phyloP scores from a whole-genome alignment of 1,140 invertebrate genomes.

The Gryllus bimaculatus region DNA sequence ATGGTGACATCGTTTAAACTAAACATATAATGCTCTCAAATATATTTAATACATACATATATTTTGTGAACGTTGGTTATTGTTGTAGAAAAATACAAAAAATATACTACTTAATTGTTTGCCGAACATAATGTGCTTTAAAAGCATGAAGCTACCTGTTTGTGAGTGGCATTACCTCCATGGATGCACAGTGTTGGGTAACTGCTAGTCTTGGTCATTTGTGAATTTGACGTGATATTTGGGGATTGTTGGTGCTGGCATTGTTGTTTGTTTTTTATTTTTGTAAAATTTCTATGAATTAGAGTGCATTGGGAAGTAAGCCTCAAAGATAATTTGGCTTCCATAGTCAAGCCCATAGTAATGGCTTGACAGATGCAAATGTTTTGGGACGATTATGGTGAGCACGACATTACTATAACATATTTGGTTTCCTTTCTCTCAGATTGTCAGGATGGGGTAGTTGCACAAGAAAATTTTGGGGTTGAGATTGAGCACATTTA shows the following conservation, averaged over 20 bases:
- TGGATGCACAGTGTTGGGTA: conserved; percentile 3
- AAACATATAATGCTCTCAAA: conserved; percentile 18
- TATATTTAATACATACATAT: conserved; percentile 21
- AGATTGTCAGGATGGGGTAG: too few relatives aligned
- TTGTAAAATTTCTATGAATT: background rate
- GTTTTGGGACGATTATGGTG: background rate
- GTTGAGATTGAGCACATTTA: too few relatives aligned
- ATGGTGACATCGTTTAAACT: conserved; percentile 17
- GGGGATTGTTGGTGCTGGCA: background rate
- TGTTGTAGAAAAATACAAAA: conserved; percentile 19
- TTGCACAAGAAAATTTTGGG: too few relatives aligned
- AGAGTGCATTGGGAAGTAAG: background rate
- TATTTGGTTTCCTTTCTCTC: background rate
- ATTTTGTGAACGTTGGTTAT: conserved; percentile 23
- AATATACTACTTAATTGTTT: conserved; percentile 16
- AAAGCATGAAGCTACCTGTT: conserved; percentile 1
- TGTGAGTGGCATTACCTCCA: background rate
- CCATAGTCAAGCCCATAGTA: background rate
- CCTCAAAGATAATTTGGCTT: background rate
- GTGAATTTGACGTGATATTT: background rate
- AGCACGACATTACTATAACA: background rate
- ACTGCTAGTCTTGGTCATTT: background rate
- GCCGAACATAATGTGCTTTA: conserved; percentile 8
- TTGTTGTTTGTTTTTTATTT: background rate
- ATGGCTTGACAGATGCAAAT: background rate